A percentile compares a stretch with the other conserved stretches of the same genome.
Conservation (phyloP, 1,140 invertebrate genomes). For the Drosophila busckii region DNA sequence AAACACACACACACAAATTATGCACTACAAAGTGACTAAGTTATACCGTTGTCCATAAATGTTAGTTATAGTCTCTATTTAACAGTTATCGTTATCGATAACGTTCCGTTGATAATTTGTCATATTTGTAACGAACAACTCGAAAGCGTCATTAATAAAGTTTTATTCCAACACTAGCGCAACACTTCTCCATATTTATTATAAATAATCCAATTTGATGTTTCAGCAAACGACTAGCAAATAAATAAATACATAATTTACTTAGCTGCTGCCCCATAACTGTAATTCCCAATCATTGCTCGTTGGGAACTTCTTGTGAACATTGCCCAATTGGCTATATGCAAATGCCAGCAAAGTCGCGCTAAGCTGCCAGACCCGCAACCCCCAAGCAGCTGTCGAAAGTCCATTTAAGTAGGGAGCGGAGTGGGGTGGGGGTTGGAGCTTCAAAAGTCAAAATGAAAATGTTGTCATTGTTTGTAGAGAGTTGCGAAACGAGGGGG, state of each 20-base stretch:
- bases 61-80: conserved; percentile 47
- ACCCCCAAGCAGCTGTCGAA: conserved; percentile 26
- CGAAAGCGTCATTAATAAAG: conserved; percentile 62
- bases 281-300: conserved; percentile 47
- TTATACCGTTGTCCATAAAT: conserved; percentile 32
- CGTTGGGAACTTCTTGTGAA: conserved; percentile 42
- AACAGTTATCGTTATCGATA: too few relatives aligned
- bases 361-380: conserved; percentile 26
- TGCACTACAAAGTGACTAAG: conserved; percentile 46
- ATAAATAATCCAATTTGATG: neutral
- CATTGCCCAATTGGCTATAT: conserved; percentile 70
- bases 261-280: conserved; percentile 37
- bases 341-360: conserved; percentile 55
- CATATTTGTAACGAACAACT: conserved; percentile 74
- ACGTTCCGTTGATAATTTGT: conserved; percentile 36
- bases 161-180: conserved; percentile 59
- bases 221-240: neutral
- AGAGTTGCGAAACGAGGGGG: too few relatives aligned
- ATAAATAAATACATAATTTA: conserved; percentile 41
- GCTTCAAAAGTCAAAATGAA: conserved; percentile 53
- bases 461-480: conserved; percentile 72
- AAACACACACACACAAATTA: conserved; percentile 11
- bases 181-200: neutral
- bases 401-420: conserved; percentile 16
- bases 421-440: neutral